These are phyloP conservation scores for Mesoclemmys tuberculata DNA, from an alignment of 2,113 vertebrate genomes.

Conservation along the genomic window DNA sequence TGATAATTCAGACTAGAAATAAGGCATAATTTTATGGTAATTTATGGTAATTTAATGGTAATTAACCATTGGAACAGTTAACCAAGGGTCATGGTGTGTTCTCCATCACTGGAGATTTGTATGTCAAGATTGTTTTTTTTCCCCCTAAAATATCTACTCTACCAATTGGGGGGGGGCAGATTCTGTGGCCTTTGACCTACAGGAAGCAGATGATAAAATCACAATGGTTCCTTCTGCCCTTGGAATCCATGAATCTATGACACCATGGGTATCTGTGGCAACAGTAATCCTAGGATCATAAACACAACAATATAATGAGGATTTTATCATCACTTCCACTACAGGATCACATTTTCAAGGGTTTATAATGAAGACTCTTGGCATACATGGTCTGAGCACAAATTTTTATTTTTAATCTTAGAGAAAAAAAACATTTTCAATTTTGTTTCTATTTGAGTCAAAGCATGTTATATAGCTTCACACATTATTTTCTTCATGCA, in stretches of 20 bases:
- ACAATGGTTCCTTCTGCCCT: background rate
- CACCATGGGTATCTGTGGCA: slow-evolving; percentile 12
- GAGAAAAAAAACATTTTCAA: too few relatives aligned
- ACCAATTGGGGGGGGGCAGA: background rate
- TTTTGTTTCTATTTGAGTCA: background rate
- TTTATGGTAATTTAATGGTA: background rate
- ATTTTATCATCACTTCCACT: slow-evolving; percentile 37
- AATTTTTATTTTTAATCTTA: rapidly evolving
- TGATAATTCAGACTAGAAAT: background rate
- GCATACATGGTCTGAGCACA: background rate
- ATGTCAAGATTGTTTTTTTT: background rate
- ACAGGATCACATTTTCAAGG: background rate
- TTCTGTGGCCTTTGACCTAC: background rate
- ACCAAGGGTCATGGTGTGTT: background rate
- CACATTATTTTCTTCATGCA: background rate
- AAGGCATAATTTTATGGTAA: background rate
- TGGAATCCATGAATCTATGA: background rate
- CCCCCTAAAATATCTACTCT: background rate
- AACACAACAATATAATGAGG: slow-evolving; percentile 15
- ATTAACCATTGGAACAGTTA: background rate
- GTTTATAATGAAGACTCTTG: background rate
- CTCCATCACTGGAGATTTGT: background rate
- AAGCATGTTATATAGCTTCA: background rate
- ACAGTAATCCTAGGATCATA: slow-evolving; percentile 40
- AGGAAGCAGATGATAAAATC: background rate